Conservation (phyloP, 2,888 invertebrate genomes). For the Parnassius apollo region DNA sequence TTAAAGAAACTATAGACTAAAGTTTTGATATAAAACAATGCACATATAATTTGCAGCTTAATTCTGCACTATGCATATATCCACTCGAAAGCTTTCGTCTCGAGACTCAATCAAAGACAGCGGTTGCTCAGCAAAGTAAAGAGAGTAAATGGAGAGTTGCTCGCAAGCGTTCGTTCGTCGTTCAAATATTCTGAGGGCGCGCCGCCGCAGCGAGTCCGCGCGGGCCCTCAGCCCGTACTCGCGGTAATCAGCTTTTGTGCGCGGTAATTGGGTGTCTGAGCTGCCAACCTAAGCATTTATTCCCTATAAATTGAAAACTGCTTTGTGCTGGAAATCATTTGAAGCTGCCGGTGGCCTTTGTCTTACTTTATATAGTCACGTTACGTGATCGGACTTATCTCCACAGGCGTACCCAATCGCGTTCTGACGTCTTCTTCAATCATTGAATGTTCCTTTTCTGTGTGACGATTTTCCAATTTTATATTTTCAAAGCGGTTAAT, state of each 20-base stretch:
- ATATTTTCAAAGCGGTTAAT: background rate
- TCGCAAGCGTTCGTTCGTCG: slow-evolving; percentile 47
- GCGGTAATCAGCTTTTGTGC: slow-evolving; percentile 80
- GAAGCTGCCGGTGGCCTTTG: slow-evolving; percentile 61
- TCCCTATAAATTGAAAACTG: slow-evolving; percentile 79
- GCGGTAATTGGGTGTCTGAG: slow-evolving; percentile 80
- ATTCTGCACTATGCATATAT: background rate
- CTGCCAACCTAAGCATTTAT: slow-evolving; percentile 80
- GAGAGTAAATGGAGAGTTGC: slow-evolving; percentile 69
- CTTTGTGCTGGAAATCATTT: slow-evolving; percentile 72
- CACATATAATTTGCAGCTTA: no score
- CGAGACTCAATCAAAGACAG: slow-evolving; percentile 53
- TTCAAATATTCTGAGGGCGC: slow-evolving; percentile 66
- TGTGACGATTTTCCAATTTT: slow-evolving; percentile 9
- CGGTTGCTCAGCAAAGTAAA: slow-evolving; percentile 49
- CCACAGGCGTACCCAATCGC: slow-evolving; percentile 16
- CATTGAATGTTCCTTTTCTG: slow-evolving; percentile 6
- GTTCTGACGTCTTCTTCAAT: slow-evolving; percentile 6
- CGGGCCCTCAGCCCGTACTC: slow-evolving; percentile 55
- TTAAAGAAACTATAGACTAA: no score
- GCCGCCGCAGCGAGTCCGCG: slow-evolving; percentile 34
- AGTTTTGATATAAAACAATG: no score
- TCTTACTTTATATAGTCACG: slow-evolving; percentile 41
- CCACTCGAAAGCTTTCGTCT: slow-evolving; percentile 33
- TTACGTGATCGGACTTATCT: slow-evolving; percentile 34